Percentiles rank a stretch among this genome's conserved stretches.
Evolutionary conservation across 2,113 vertebrate species (phyloP).

Genomic region (Abramis brama): DNA sequence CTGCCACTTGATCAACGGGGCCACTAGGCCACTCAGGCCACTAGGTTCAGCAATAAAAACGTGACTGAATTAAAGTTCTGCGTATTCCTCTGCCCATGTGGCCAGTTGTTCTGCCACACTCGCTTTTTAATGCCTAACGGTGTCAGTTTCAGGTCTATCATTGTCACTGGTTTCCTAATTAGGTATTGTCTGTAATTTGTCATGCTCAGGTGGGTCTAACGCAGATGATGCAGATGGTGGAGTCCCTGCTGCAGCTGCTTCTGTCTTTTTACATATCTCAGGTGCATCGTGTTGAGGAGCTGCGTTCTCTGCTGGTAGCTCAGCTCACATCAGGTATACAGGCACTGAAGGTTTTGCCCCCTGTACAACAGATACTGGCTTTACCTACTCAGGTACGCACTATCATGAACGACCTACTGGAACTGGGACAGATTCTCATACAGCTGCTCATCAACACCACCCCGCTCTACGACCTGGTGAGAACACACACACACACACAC

Average conservation of each 20-base stretch:
- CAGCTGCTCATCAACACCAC: slow-evolving; percentile 75
- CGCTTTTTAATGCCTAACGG: background rate
- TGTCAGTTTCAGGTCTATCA: background rate
- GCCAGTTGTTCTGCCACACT: background rate
- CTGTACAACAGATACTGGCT: slow-evolving; percentile 55
- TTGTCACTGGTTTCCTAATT: background rate
- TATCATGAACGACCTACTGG: slow-evolving; percentile 62
- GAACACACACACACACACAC: slow-evolving; percentile 17
- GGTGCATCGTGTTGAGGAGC: slow-evolving; percentile 57
- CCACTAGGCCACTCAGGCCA: background rate
- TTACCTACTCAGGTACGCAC: slow-evolving; percentile 62
- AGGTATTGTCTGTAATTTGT: slow-evolving; percentile 3
- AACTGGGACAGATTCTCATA: slow-evolving; percentile 68
- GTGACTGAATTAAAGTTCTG: slow-evolving; percentile 8
- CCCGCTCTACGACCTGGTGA: slow-evolving; percentile 73
- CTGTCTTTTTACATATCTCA: slow-evolving; percentile 60
- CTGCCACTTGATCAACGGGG: background rate
- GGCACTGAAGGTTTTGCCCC: slow-evolving; percentile 55
- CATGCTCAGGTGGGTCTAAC: slow-evolving; percentile 65
- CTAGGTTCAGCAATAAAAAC: background rate
- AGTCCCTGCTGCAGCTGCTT: slow-evolving; percentile 58
- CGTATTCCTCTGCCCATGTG: background rate
- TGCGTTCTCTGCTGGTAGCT: slow-evolving; percentile 48
- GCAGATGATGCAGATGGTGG: slow-evolving; percentile 55
- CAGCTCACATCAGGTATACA: slow-evolving; percentile 39